phyloP scores from a whole-genome alignment of 2,888 invertebrate genomes.

The Mystacides longicornis region DNA sequence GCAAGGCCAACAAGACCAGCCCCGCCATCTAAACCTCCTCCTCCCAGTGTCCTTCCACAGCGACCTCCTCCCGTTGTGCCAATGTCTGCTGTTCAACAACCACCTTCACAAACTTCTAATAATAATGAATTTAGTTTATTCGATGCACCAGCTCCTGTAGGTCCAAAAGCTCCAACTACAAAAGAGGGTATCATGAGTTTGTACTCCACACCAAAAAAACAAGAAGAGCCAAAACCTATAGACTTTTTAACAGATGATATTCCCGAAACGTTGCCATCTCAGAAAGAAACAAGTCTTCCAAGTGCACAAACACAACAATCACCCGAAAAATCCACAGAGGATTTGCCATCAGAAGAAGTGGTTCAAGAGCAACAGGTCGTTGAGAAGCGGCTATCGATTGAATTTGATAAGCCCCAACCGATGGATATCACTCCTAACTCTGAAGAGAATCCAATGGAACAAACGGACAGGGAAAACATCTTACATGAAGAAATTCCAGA shows the following conservation, averaged over 20 bases:
- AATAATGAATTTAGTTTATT: constrained; percentile 49
- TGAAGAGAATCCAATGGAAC: constrained; percentile 20
- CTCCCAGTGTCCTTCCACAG: constrained; percentile 36
- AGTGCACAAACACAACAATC: constrained; percentile 5
- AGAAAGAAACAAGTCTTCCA: constrained; percentile 23
- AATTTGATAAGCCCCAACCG: constrained; percentile 25
- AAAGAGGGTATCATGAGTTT: constrained; percentile 55
- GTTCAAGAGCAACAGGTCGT: constrained; percentile 20
- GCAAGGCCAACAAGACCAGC: constrained; percentile 44
- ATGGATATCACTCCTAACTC: constrained; percentile 22
- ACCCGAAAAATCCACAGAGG: not conserved
- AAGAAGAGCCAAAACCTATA: constrained; percentile 38
- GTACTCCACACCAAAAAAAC: constrained; percentile 43
- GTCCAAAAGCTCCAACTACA: constrained; percentile 40
- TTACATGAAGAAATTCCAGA: constrained; percentile 6
- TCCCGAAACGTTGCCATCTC: constrained; percentile 30
- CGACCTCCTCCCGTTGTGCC: constrained; percentile 31
- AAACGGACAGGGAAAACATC: constrained; percentile 31
- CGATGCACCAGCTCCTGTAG: constrained; percentile 49
- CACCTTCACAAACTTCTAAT: constrained; percentile 23
- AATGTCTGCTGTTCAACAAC: constrained; percentile 29
- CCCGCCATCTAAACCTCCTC: constrained; percentile 42
- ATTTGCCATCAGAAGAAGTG: constrained; percentile 1
- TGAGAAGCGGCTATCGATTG: constrained; percentile 24
- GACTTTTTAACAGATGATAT: constrained; percentile 55